phyloP scores from a whole-genome alignment of 2,888 invertebrate species.

The Ectobius pallidus region DNA sequence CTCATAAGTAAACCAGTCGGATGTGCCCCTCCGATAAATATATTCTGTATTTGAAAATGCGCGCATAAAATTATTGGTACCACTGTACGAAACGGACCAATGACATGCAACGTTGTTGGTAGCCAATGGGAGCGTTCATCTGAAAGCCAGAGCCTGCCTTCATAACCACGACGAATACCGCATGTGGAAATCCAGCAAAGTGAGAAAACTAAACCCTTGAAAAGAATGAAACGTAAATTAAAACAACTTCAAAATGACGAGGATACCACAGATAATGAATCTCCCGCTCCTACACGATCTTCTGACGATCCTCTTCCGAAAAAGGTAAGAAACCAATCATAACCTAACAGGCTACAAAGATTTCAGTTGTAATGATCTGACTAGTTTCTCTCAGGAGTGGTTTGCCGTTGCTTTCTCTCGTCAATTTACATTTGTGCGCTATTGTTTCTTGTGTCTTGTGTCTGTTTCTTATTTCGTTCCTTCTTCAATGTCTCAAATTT shows the following conservation, averaged over 20 bases:
- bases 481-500: constrained; percentile 12
- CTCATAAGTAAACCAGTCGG: too few species aligned
- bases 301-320: constrained; percentile 75
- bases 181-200: too few species aligned
- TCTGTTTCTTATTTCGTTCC: neutral
- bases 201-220: too few species aligned
- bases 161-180: too few species aligned
- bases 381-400: neutral
- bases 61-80: too few species aligned
- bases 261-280: constrained; percentile 52
- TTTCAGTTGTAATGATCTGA: neutral
- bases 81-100: too few species aligned
- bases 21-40: too few species aligned
- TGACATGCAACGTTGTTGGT: too few species aligned
- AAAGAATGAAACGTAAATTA: constrained; percentile 25
- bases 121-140: too few species aligned
- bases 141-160: too few species aligned
- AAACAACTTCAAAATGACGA: constrained; percentile 50
- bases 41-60: too few species aligned
- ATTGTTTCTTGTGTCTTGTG: neutral
- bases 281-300: constrained; percentile 61
- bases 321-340: too few species aligned
- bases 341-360: neutral
- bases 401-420: neutral
- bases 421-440: neutral